Evolutionary conservation across 2,888 invertebrate species (phyloP).

Genomic region (Junonia oenone): DNA sequence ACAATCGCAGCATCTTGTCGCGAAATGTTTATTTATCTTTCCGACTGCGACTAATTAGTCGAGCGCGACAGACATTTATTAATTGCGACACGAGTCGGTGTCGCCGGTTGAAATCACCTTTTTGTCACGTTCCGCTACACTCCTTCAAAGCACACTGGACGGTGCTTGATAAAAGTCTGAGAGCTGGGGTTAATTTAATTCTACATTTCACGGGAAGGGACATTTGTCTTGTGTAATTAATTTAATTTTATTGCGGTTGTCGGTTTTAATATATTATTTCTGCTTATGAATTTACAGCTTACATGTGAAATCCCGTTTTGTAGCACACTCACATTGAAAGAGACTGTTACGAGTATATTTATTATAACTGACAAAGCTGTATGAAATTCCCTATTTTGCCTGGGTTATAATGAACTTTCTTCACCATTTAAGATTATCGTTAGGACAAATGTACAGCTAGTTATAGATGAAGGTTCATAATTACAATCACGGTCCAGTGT

Average conservation of each 20-base stretch:
- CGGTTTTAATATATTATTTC: conserved; percentile 19
- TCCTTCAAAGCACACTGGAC: conserved; percentile 48
- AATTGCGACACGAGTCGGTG: conserved; percentile 71
- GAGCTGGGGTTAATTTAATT: conserved; percentile 36
- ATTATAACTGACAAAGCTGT: neutral
- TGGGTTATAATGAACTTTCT: neutral
- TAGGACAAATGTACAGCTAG: neutral
- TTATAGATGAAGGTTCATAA: conserved; percentile 21
- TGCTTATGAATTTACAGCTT: conserved; percentile 5
- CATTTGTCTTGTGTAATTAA: conserved; percentile 36
- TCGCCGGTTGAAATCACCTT: conserved; percentile 44
- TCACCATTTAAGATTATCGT: neutral
- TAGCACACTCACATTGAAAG: neutral
- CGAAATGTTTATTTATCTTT: conserved; percentile 54
- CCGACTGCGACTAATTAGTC: conserved; percentile 69
- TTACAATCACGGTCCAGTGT: conserved; percentile 27
- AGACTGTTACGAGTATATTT: neutral
- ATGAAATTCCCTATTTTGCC: neutral
- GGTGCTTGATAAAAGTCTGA: conserved; percentile 34
- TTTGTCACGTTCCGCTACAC: conserved; percentile 50
- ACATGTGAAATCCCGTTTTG: neutral
- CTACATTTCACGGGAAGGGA: conserved; percentile 33
- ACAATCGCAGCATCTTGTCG: conserved; percentile 39
- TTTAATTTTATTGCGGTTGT: conserved; percentile 26
- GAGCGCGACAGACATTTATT: conserved; percentile 68